Evolutionary conservation across 2,113 vertebrate species (phyloP).

Genomic region (Rhadina sibilatrix): DNA sequence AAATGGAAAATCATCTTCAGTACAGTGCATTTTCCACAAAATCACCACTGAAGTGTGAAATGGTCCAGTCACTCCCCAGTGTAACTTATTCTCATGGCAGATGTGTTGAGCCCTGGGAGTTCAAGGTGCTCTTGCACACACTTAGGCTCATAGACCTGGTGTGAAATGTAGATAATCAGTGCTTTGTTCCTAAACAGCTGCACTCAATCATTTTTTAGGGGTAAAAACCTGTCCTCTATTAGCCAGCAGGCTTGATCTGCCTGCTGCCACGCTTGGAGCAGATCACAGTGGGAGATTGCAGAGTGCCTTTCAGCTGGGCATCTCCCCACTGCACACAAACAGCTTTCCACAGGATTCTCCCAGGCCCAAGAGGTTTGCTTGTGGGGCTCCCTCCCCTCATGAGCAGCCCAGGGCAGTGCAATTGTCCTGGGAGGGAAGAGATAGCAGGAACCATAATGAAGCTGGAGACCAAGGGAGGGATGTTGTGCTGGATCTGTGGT

Average conservation of each 20-base stretch:
- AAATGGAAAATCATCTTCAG: neutral
- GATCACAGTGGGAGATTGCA: rapidly evolving
- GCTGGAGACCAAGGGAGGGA: neutral
- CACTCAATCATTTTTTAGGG: neutral
- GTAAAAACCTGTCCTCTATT: neutral
- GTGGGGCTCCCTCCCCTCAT: neutral
- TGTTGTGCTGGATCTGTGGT: neutral
- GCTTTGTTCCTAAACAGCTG: neutral
- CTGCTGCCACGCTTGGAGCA: neutral
- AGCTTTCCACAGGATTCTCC: neutral
- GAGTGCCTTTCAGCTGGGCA: neutral
- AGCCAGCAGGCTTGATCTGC: neutral
- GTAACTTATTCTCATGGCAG: neutral
- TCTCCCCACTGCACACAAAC: neutral
- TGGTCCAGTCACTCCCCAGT: neutral
- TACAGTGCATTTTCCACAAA: neutral
- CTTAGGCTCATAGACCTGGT: neutral
- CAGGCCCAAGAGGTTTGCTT: neutral
- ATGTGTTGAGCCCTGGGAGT: neutral
- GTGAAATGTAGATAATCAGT: neutral
- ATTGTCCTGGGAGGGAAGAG: neutral
- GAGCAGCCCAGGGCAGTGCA: neutral
- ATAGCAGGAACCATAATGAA: neutral
- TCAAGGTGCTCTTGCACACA: neutral
- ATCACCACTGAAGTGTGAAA: neutral